Percentiles rank a stretch among this genome's conserved stretches.
Conservation (phyloP, 2,888 invertebrate genomes). For the Ypsolopha scabrella region DNA sequence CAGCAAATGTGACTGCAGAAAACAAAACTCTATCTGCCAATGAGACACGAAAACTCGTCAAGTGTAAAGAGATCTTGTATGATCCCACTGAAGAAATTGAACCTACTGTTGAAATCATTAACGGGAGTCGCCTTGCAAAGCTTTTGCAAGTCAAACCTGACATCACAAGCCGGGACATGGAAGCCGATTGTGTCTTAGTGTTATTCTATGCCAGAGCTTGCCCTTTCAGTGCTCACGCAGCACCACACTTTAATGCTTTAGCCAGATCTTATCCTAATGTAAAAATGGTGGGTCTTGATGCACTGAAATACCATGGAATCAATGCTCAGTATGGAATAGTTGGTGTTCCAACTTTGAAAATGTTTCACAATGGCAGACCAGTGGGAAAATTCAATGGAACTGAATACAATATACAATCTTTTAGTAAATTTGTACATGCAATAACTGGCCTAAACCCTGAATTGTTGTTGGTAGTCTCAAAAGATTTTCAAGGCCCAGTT, state of each 20-base stretch:
- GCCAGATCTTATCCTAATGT: slow-evolving; percentile 89
- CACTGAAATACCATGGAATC: slow-evolving; percentile 83
- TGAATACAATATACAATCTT: slow-evolving; percentile 82
- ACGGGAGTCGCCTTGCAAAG: slow-evolving; percentile 77
- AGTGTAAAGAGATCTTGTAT: slow-evolving; percentile 49
- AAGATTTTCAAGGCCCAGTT: slow-evolving; percentile 85
- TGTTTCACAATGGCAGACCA: slow-evolving; percentile 91
- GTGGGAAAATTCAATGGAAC: slow-evolving; percentile 88
- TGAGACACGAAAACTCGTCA: slow-evolving; percentile 54
- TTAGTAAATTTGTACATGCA: slow-evolving; percentile 81
- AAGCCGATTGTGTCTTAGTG: slow-evolving; percentile 80
- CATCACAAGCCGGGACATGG: slow-evolving; percentile 73
- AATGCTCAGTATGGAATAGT: slow-evolving; percentile 93
- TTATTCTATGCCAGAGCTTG: slow-evolving; percentile 93
- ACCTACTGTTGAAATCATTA: slow-evolving; percentile 74
- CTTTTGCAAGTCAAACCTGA: slow-evolving; percentile 74
- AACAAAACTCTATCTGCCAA: slow-evolving; percentile 42
- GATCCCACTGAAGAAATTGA: slow-evolving; percentile 42
- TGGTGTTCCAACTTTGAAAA: slow-evolving; percentile 88
- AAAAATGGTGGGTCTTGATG: slow-evolving; percentile 91
- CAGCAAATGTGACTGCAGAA: slow-evolving; percentile 48
- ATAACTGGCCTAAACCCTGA: slow-evolving; percentile 78
- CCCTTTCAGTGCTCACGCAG: slow-evolving; percentile 90
- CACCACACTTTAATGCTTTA: slow-evolving; percentile 91
- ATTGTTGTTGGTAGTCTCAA: slow-evolving; percentile 77